Base-by-base conservation (phyloP, 1,140 invertebrate species). In the Lerema accius region DNA sequence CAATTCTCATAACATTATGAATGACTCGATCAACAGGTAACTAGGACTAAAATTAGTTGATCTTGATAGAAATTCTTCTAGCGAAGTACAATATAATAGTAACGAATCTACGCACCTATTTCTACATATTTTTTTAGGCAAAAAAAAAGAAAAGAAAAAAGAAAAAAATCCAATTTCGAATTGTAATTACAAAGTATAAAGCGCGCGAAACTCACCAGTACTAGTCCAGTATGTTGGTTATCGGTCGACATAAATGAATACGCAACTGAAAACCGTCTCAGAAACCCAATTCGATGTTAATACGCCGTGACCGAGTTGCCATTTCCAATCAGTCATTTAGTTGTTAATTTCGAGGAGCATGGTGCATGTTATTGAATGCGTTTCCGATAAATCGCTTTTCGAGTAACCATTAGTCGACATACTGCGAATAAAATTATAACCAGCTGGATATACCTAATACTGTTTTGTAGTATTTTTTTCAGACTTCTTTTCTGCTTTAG, bases 241-340 rank as follows among this genome's bases (percentile, higher is more conserved):
- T 81, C 75, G 75, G 26, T 40, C 68, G 61, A 68, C 55, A 73
- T 72, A 66, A 71, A 73, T 56, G 53, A 69, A 69, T 51, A 37
- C 48, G 61, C 67, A 51, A 71, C 71, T 72, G 75, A 76, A 76
- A 77, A 73, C 40, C 73, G 85, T 71, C 78, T 73, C 78, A 86
- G 63, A 87, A 86, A 89, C 83, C 86, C 82, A 88, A 90, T 88
- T 88, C 82, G 77, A 40, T 76, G 71, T 90, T 88, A 88, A 90
- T 87, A 87, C 69, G 77, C 69, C 87, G 80, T 90, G 83, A 83
- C 87, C 65, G 69, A 78, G 71, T 76, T 73, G 65, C 72, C 69
- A 77, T 79, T 80, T 81, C 80, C 84, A 86, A 86, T 85, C 78
- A 80, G 71, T 82, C 85, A 83, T 85, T 84, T 82, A 79, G 78